phyloP scores from a whole-genome alignment of 2,888 invertebrate genomes.

The Philereme transversata region DNA sequence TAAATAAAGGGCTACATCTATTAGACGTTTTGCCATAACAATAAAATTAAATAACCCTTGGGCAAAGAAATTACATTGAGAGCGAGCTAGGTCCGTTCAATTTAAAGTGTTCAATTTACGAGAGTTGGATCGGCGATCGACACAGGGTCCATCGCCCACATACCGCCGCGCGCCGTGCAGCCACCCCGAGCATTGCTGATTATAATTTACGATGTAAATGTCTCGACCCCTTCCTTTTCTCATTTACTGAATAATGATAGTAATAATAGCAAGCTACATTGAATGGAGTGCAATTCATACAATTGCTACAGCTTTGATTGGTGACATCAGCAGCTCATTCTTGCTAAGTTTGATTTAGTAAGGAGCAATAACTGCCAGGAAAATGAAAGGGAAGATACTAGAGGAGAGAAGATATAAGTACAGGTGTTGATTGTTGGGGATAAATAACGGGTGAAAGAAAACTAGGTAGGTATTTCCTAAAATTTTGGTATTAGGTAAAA shows the following conservation, averaged over 20 bases:
- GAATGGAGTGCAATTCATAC: conserved; percentile 20
- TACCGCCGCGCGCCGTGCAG: conserved; percentile 16
- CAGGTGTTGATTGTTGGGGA: too few relatives aligned
- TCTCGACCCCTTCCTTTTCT: conserved; percentile 35
- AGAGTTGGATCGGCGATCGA: conserved; percentile 32
- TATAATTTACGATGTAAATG: conserved; percentile 44
- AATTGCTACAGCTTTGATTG: conserved; percentile 22
- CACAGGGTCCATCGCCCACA: conserved; percentile 31
- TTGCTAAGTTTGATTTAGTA: conserved; percentile 1
- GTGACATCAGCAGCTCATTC: conserved; percentile 20
- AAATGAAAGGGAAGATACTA: too few relatives aligned
- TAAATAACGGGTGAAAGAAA: too few relatives aligned
- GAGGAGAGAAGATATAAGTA: too few relatives aligned
- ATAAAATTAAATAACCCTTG: conserved; percentile 19
- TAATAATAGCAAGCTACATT: conserved; percentile 28
- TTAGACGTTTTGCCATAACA: conserved; percentile 8
- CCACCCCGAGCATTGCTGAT: conserved; percentile 40
- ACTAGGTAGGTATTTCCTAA: too few relatives aligned
- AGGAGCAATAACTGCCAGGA: neutral
- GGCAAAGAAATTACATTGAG: conserved; percentile 27
- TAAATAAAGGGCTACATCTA: neutral
- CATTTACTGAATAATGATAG: conserved; percentile 30
- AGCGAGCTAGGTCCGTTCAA: conserved; percentile 25
- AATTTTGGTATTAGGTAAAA: too few relatives aligned
- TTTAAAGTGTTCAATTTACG: conserved; percentile 35